phyloP scores from a whole-genome alignment of 1,140 invertebrate genomes.

The Pantala flavescens region DNA sequence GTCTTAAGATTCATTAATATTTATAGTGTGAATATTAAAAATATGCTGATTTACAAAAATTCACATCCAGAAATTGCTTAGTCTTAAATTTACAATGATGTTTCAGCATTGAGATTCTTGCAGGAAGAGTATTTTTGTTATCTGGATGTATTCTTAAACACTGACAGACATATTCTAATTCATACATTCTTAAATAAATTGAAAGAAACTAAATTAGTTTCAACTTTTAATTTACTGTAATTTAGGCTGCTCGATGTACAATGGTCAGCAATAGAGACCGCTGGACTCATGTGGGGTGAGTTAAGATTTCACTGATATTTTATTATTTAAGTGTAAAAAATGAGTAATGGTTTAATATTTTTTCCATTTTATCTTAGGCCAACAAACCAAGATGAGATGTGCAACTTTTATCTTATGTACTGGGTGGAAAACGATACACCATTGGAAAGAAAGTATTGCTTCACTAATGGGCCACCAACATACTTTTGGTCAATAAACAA shows the following conservation, averaged over 20 bases:
- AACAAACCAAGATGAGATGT: constrained; percentile 96
- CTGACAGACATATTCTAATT: too few species aligned
- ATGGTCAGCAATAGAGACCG: constrained; percentile 63
- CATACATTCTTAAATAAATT: too few species aligned
- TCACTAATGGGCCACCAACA: constrained; percentile 64
- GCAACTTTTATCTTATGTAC: constrained; percentile 99
- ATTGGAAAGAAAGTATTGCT: constrained; percentile 75
- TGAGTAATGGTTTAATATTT: constrained; percentile 1
- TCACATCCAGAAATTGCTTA: too few species aligned
- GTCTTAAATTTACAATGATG: too few species aligned
- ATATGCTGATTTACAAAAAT: too few species aligned
- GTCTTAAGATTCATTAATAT: too few species aligned
- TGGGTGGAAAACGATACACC: constrained; percentile 78
- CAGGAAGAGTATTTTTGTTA: too few species aligned
- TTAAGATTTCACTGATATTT: constrained; percentile 19
- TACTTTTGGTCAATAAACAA: constrained; percentile 64
- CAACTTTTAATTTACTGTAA: constrained; percentile 18
- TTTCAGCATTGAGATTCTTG: too few species aligned
- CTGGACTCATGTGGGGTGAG: constrained; percentile 68
- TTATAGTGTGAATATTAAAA: too few species aligned
- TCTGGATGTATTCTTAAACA: too few species aligned
- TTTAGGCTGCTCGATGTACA: constrained; percentile 76
- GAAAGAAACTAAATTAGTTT: too few species aligned
- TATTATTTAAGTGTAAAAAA: neutral
- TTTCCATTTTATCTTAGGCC: constrained; percentile 40